Base-by-base conservation (phyloP, 2,888 invertebrate genomes). In the Asteroscopus sphinx region DNA sequence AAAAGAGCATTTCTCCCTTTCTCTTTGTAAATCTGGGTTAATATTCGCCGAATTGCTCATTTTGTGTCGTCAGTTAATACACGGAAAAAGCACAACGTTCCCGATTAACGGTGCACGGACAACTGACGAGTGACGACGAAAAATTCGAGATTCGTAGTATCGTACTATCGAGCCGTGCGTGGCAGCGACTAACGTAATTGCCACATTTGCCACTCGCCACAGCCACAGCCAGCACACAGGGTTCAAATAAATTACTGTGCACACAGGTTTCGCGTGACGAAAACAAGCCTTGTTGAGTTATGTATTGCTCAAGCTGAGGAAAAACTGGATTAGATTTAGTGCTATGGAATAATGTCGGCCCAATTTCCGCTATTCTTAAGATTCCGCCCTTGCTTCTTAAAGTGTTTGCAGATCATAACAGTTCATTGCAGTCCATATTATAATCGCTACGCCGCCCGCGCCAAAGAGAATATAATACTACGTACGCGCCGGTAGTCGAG, bases 1-100 rank as follows among this genome's bases (percentile, higher is more conserved):
- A 83, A 98, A 97, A n/a, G 96, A 95, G 77, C 97, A 97, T 75
- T 95, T 96, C 65, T 96, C 93, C 63, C 98, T 95, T 91, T 98
- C 98, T 73, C 93, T 96, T 81, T 94, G 94, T 63, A 98, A 92
- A 91, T 97, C 97, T 11, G 95, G 88, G 88, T 97, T 97, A 32
- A 96, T 87, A 83, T 87, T 87, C 16, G 69, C 54, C 39, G 73
- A 54, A 39, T 70, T 73, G 39, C 73, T 79, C 88, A 87, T 89
- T 66, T 63, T 86, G 25, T 54, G 25, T 33, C 30, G 61, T 42
- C 44, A 49, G 15, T 7, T 48, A 21, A 26, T 17, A 17, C 40
- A 47, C 59, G 15, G 7, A 11, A 32, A 51, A 45, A 33, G 30
- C 53, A 51, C 77, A 3, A 59, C 53, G n/a, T 16, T 7, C 13